Percentiles rank a stretch among this genome's conserved stretches.
Evolutionary conservation across 1,140 invertebrate species (phyloP).

Genomic region (Camponotus vicinus): DNA sequence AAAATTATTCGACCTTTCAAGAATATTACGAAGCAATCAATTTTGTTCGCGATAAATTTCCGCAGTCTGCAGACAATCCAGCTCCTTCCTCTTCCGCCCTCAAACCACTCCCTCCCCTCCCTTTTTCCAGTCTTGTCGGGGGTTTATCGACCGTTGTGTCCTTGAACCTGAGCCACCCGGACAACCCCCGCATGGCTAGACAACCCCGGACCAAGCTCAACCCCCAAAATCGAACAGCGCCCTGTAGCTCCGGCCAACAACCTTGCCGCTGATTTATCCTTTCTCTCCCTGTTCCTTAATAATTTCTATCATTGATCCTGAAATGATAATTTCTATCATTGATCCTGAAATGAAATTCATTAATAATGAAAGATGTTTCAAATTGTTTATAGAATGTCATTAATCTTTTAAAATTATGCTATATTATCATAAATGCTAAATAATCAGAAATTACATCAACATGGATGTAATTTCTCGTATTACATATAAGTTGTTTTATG

Average conservation of each 20-base stretch:
- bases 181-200: constrained; percentile 71
- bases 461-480: neutral
- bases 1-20: constrained; percentile 8
- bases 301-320: constrained; percentile 15
- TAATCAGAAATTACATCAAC: too few relatives aligned
- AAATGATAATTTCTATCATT: neutral
- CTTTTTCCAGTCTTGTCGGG: constrained; percentile 56
- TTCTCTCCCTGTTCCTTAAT: constrained; percentile 23
- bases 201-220: constrained; percentile 73
- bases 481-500: too few relatives aligned
- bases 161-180: constrained; percentile 70
- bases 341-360: neutral
- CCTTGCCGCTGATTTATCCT: constrained; percentile 36
- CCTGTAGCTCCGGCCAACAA: constrained; percentile 59
- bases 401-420: neutral
- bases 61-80: constrained; percentile 7
- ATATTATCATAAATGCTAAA: neutral
- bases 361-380: neutral
- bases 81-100: constrained; percentile 43
- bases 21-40: constrained; percentile 10
- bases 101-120: neutral
- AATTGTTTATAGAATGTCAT: neutral
- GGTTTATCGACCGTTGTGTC: constrained; percentile 70
- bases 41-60: constrained; percentile 34
- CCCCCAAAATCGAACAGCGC: constrained; percentile 61